Base-by-base conservation (phyloP, 1,140 invertebrate species). In the Bombus pascuorum region DNA sequence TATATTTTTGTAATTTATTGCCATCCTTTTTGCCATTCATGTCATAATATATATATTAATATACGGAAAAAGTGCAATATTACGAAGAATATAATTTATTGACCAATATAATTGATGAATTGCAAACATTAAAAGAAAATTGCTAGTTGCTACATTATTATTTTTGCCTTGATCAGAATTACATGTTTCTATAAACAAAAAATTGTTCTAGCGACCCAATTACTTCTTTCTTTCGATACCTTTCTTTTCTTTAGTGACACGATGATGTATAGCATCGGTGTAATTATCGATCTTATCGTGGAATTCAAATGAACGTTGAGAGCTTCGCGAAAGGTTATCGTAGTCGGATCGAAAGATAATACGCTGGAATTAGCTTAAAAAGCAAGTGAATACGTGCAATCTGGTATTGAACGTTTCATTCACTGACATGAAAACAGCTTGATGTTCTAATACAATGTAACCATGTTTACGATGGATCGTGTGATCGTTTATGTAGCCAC, bases 281-380 rank as follows among this genome's bases (percentile, higher is more conserved):
- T 84, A 84, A 84, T 84, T 84, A 79, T 84, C 82, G 82, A 84
- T 84, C 65, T 78, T 84, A 84, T 84, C 82, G 76, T 12, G 32
- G 76, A 72, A 84, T 80, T 84, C 25, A 80, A 84, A 84, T 59
- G 83, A 71, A 80, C 76, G 76, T n/a, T 53, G 10, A 71, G 44
- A 83, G 76, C 32, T 47, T 62, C 15, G 47, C 66, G 66, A 72
- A 59, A 84, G 66, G 83, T 80, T 79, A 80, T 84, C 76, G 32
- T 47, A 2, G n/a, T 3, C 25, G 39, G 9, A 79, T 72, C 76
- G 73, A n/a, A 28, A 71, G 83, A 84, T 84, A 84, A 77, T 65
- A 68, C 28, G 44, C 37, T 77, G 28, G 74, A 83, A 77, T 84
- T 80, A 80, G 53, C 68, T 71, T 72, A 79, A 84, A 79, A 76